Conservation (phyloP, 2,797 vertebrate species). For the Periparus ater region DNA sequence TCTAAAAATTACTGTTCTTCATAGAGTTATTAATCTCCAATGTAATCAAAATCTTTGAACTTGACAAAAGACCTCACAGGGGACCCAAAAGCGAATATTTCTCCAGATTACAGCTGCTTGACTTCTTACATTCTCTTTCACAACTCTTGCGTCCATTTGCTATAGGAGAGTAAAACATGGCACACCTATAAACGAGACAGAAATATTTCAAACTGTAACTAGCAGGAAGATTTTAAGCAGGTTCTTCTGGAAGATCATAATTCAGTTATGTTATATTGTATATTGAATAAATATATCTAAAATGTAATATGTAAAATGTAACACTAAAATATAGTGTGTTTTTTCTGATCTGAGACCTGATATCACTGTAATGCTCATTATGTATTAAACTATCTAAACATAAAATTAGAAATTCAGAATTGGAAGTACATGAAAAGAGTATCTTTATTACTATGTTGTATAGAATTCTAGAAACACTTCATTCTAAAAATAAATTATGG, state of each 20-base stretch:
- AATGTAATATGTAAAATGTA: too few species aligned
- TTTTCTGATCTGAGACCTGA: not conserved
- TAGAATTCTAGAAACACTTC: not conserved
- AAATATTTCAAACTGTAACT: not conserved
- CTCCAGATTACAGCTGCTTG: not conserved
- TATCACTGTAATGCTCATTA: not conserved
- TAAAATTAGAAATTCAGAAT: not conserved
- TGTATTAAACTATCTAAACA: not conserved
- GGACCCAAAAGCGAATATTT: not conserved
- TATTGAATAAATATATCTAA: not conserved
- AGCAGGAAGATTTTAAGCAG: not conserved
- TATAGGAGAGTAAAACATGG: not conserved
- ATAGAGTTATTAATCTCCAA: not conserved
- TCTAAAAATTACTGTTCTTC: not conserved
- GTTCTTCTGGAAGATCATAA: not conserved
- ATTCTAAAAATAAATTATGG: not conserved
- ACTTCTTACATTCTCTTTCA: not conserved
- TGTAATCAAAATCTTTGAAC: not conserved
- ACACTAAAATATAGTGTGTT: too few species aligned
- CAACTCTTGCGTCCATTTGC: accelerated
- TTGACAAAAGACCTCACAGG: not conserved
- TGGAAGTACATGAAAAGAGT: not conserved
- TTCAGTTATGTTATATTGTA: not conserved
- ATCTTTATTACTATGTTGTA: not conserved
- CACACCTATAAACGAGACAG: not conserved